Conservation (phyloP, 2,797 vertebrate species). For the Carapus acus region DNA sequence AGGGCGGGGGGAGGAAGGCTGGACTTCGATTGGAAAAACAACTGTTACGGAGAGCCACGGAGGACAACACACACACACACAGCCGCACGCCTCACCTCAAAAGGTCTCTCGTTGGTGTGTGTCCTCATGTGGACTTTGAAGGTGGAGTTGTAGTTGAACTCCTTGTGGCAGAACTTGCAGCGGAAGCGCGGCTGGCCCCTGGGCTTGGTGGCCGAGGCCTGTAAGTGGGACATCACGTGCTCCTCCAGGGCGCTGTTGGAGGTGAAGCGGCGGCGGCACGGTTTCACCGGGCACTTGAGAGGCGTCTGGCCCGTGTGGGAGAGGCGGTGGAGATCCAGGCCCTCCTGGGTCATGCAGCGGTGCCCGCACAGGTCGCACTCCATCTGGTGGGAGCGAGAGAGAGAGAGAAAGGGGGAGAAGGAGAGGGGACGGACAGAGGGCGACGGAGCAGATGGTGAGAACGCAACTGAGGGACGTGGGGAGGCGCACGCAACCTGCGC, state of each 20-base stretch:
- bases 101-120: conserved; percentile 77
- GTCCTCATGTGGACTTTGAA: conserved; percentile 78
- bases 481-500: background rate
- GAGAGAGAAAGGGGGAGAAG: background rate
- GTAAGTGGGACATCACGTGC: conserved; percentile 74
- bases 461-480: too few relatives aligned
- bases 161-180: conserved; percentile 74
- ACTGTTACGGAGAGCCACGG: conserved; percentile 10
- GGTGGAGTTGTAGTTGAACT: conserved; percentile 77
- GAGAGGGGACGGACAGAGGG: conserved; percentile 11
- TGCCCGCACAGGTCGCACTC: conserved; percentile 80
- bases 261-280: conserved; percentile 75
- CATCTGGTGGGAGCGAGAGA: conserved; percentile 43
- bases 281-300: conserved; percentile 74
- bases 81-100: conserved; percentile 63
- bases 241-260: conserved; percentile 69
- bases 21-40: conserved; percentile 36
- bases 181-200: conserved; percentile 67
- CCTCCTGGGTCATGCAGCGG: conserved; percentile 78
- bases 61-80: conserved; percentile 10
- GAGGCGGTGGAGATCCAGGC: conserved; percentile 76
- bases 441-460: too few relatives aligned
- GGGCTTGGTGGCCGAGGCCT: conserved; percentile 62
- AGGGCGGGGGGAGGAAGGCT: conserved; percentile 4
- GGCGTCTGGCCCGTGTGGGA: conserved; percentile 80